Conservation (phyloP, 2,113 vertebrate genomes). For the Numida meleagris region DNA sequence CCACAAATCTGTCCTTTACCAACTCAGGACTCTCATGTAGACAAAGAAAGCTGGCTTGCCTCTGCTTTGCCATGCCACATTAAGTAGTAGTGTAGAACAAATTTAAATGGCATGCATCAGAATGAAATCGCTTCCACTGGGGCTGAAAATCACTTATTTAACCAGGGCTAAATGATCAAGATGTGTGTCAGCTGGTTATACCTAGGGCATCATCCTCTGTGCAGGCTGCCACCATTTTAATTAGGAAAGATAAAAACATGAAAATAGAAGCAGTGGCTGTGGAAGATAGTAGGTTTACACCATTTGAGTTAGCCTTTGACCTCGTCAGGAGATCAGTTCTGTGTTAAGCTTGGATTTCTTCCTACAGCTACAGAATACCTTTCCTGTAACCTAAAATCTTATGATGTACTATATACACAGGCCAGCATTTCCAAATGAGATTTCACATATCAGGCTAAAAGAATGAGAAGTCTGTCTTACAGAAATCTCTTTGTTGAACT, state of each 20-base stretch:
- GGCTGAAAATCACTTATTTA: conserved; percentile 75
- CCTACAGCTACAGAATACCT: neutral
- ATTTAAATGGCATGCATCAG: conserved; percentile 72
- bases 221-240: conserved; percentile 32
- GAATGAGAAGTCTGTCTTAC: neutral
- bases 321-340: neutral
- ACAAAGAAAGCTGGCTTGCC: conserved; percentile 6
- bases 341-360: neutral
- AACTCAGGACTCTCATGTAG: conserved; percentile 50
- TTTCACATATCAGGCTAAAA: neutral
- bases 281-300: neutral
- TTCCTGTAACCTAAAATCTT: neutral
- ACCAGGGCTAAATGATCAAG: conserved; percentile 46
- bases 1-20: conserved; percentile 37
- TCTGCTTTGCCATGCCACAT: conserved; percentile 63
- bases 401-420: accelerated
- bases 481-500: neutral
- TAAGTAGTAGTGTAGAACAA: conserved; percentile 73
- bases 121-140: conserved; percentile 63
- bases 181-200: conserved; percentile 40
- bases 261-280: neutral
- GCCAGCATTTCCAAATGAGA: neutral
- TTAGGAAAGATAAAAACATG: conserved; percentile 39
- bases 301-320: conserved; percentile 17
- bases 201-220: neutral